phyloP scores from a whole-genome alignment of 2,888 invertebrate species.

The Eueremaeus valkanovi region DNA sequence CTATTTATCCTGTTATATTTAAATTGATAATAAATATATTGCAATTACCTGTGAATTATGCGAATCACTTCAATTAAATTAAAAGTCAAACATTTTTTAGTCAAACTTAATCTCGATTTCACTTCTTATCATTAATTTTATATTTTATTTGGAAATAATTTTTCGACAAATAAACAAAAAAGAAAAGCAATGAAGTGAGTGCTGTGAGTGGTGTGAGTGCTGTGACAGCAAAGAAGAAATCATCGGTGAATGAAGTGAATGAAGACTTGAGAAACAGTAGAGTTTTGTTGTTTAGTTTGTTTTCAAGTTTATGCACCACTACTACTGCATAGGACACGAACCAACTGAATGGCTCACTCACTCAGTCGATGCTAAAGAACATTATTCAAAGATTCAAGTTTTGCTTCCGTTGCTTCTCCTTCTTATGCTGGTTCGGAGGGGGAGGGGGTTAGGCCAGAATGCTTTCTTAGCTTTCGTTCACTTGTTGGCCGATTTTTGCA shows the following conservation, averaged over 20 bases:
- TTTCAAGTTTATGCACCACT: neutral
- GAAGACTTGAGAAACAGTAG: neutral
- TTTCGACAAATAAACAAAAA: too few species aligned
- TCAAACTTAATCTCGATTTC: too few species aligned
- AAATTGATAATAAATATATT: too few species aligned
- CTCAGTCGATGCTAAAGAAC: neutral
- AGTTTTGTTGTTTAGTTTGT: neutral
- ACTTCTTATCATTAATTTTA: too few species aligned
- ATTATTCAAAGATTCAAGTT: neutral
- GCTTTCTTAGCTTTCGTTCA: neutral
- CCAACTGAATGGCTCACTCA: neutral
- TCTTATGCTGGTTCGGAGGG: neutral
- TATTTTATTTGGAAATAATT: too few species aligned
- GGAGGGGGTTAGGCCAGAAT: neutral
- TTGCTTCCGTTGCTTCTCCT: slow-evolving; percentile 12
- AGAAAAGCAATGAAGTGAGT: too few species aligned
- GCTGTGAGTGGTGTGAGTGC: too few species aligned
- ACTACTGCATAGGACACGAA: neutral
- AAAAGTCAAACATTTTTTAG: too few species aligned
- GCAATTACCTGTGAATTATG: too few species aligned
- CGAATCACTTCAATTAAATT: too few species aligned
- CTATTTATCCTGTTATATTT: too few species aligned
- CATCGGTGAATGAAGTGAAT: neutral
- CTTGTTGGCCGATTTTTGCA: slow-evolving; percentile 32
- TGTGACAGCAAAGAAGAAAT: neutral